phyloP scores from a whole-genome alignment of 2,888 invertebrate genomes.

The Nymphalis c-album region DNA sequence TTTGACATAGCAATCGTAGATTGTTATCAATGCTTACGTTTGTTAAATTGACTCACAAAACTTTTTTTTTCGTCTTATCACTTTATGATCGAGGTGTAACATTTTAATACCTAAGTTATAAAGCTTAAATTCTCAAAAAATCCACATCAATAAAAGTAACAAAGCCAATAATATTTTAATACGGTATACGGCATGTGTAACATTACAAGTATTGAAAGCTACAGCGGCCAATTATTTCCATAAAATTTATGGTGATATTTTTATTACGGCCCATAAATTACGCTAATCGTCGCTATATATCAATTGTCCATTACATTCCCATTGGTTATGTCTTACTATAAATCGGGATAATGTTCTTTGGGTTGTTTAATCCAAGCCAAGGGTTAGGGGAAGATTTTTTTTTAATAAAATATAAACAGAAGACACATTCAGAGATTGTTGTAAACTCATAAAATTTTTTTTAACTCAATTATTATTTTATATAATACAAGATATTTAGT shows the following conservation, averaged over 20 bases:
- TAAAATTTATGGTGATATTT: conserved; percentile 28
- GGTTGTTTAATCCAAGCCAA: background rate
- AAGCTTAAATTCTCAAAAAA: background rate
- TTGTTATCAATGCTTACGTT: no score
- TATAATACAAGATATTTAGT: no score
- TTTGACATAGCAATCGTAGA: no score
- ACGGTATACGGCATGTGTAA: background rate
- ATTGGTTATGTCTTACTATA: conserved; percentile 1
- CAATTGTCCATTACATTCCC: conserved; percentile 16
- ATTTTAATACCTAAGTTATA: no score
- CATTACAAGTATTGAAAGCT: conserved; percentile 9
- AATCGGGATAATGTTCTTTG: conserved; percentile 15
- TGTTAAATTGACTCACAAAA: no score
- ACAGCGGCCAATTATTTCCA: conserved; percentile 17
- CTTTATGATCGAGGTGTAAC: no score
- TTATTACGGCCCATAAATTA: conserved; percentile 36
- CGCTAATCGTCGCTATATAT: conserved; percentile 33
- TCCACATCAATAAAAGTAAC: background rate
- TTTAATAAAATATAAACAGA: background rate
- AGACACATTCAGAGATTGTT: no score
- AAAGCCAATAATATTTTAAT: background rate
- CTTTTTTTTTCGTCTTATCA: no score
- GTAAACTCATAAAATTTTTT: no score
- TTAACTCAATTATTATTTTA: no score
- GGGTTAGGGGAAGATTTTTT: background rate